Evolutionary conservation across 2,888 invertebrate species (phyloP), one percentile per base, ranked within the genome.

Genomic region (Chymomyza procnemis): DNA sequence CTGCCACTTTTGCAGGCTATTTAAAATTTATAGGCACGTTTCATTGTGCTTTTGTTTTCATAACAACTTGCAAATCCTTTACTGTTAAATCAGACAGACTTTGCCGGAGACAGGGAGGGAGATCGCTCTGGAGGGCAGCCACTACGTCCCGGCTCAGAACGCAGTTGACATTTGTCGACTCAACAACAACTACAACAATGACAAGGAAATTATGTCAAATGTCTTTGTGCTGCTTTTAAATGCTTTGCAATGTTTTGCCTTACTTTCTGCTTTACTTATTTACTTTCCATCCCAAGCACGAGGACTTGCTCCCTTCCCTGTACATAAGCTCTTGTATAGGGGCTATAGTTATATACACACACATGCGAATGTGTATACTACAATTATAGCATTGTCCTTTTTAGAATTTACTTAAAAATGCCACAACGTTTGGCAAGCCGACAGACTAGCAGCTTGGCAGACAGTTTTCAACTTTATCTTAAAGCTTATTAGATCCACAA

Each of bases 11-110:
- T 66, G 64, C 18, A 61, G 67, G 71, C 73, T 75, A 83, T 83
- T 83, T 76, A 83, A 83, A 78, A 83, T 83, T 79, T 80, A 83
- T 80, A 64, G 73, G 74, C 83, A 83, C 79, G 78, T 76, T 75
- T 79, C 71, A 69, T 75, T 74, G 73, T 74, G 72, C 71, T 76
- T 74, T 73, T 74, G 78, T 75, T 79, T 80, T 73, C 73, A 70
- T 67, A 77, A 67, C 69, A 72, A 75, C 74, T 64, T 61, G 62
- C 64, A 64, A 67, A 71, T 69, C 52, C 59, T 59, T 41, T 41
- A 41, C 34, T 41, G 34, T 41, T 12, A 3, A 41, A 41, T 12
- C 16, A 14, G 8, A 48, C 52, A 8, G n/a, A 34, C 16, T 26
- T n/a, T 16, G 48, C 19, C 12, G 50, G 18, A 22, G 61, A 41